These are phyloP conservation scores for Sturnira hondurensis DNA, from an alignment of 2,113 vertebrate species.

Conservation along the genomic window DNA sequence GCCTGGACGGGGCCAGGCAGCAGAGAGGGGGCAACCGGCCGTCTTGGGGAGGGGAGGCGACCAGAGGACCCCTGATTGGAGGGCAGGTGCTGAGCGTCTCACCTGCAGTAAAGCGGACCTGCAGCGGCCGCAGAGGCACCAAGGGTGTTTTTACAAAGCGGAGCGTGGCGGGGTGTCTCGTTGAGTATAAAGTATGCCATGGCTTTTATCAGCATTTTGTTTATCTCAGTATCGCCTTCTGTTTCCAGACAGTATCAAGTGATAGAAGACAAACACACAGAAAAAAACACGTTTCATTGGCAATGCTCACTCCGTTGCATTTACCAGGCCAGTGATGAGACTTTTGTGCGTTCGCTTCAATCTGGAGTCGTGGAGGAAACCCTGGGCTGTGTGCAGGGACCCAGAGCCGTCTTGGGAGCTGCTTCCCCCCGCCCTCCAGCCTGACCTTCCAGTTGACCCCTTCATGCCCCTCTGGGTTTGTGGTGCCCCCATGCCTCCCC, in stretches of 20 bases:
- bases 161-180: fast-evolving
- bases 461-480: not conserved
- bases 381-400: not conserved
- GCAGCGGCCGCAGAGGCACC: not conserved
- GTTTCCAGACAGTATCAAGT: not conserved
- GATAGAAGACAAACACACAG: not conserved
- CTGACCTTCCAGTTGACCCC: not conserved
- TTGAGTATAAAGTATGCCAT: fast-evolving
- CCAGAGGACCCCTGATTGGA: not conserved
- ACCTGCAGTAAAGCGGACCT: fast-evolving
- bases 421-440: fast-evolving
- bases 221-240: not conserved
- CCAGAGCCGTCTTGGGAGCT: fast-evolving
- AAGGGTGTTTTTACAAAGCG: not conserved
- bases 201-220: not conserved
- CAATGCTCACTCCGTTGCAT: fast-evolving
- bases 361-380: not conserved
- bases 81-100: not conserved
- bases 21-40: not conserved
- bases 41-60: fast-evolving
- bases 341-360: fast-evolving
- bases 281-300: not conserved
- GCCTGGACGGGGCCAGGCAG: no score
- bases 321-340: fast-evolving
- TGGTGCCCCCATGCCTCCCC: not conserved